phyloP scores from a whole-genome alignment of 2,888 invertebrate genomes.

The Oscheius onirici region DNA sequence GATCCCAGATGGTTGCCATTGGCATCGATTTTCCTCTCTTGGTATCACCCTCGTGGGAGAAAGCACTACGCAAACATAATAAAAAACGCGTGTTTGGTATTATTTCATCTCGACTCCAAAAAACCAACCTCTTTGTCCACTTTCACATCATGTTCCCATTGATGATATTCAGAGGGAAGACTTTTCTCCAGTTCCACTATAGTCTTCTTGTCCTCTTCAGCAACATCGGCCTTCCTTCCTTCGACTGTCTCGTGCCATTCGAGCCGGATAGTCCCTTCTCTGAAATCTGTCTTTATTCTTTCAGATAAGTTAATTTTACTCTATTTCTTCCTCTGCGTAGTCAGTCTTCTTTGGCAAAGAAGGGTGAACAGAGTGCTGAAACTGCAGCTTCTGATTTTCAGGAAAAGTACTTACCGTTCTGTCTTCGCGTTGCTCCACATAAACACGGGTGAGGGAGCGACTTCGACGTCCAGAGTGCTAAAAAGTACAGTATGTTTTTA shows the following conservation, averaged over 20 bases:
- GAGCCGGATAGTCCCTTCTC: constrained; percentile 29
- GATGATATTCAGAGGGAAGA: constrained; percentile 22
- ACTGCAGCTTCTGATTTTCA: not conserved
- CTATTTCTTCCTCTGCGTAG: constrained; percentile 18
- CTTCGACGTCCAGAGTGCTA: constrained; percentile 36
- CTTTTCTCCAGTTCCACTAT: not conserved
- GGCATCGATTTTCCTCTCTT: no score
- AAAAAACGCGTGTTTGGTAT: not conserved
- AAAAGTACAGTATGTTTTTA: not conserved
- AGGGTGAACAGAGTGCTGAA: constrained; percentile 10
- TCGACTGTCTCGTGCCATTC: constrained; percentile 45
- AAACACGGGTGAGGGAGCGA: constrained; percentile 45
- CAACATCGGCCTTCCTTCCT: constrained; percentile 37
- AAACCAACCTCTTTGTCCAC: not conserved
- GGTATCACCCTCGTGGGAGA: no score
- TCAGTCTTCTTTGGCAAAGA: constrained; percentile 21
- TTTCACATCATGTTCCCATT: constrained; percentile 22
- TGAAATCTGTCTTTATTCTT: not conserved
- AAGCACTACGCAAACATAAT: no score
- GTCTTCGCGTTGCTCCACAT: constrained; percentile 41
- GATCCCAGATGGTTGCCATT: no score
- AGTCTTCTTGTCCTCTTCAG: constrained; percentile 37
- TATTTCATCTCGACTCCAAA: not conserved
- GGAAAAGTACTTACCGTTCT: not conserved
- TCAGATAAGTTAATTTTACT: not conserved